These are phyloP conservation scores for Brachionus calyciflorus DNA, from an alignment of 1,140 invertebrate genomes.

Conservation along the genomic window DNA sequence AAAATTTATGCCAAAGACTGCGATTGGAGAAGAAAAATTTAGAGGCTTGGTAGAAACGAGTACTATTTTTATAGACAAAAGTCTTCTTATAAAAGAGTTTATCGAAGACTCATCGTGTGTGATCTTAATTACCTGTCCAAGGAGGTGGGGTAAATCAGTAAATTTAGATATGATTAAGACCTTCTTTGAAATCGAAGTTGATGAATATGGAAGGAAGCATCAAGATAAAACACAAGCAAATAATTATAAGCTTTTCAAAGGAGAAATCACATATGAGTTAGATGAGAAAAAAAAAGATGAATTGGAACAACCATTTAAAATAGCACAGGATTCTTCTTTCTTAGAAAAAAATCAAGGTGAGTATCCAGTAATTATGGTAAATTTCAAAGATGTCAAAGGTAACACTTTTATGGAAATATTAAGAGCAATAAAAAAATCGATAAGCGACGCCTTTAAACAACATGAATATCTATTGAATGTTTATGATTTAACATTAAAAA, in stretches of 20 bases:
- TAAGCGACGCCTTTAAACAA: conserved; percentile 1
- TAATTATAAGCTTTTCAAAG: no score
- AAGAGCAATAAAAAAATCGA: no score
- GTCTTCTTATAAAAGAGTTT: conserved; percentile 41
- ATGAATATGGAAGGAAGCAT: no score
- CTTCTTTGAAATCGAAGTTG: no score
- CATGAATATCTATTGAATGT: conserved; percentile 6
- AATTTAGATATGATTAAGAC: no score
- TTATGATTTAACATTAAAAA: not conserved
- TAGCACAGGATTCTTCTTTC: conserved; percentile 20
- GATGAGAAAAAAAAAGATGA: no score
- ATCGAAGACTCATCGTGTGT: not conserved
- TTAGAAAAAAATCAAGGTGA: conserved; percentile 7
- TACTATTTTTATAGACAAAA: conserved; percentile 39
- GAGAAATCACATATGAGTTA: no score
- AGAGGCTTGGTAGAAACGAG: conserved; percentile 12
- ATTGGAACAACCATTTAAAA: conserved; percentile 8
- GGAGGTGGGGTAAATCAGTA: no score
- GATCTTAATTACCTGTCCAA: no score
- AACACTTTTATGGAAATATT: conserved; percentile 2
- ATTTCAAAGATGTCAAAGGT: conserved; percentile 32
- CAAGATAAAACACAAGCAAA: no score
- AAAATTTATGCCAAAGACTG: no score
- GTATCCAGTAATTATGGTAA: conserved; percentile 18
- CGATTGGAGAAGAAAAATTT: conserved; percentile 29